Evolutionary conservation across 2,797 vertebrate species (phyloP).

Genomic region (Pipistrellus pipistrellus): DNA sequence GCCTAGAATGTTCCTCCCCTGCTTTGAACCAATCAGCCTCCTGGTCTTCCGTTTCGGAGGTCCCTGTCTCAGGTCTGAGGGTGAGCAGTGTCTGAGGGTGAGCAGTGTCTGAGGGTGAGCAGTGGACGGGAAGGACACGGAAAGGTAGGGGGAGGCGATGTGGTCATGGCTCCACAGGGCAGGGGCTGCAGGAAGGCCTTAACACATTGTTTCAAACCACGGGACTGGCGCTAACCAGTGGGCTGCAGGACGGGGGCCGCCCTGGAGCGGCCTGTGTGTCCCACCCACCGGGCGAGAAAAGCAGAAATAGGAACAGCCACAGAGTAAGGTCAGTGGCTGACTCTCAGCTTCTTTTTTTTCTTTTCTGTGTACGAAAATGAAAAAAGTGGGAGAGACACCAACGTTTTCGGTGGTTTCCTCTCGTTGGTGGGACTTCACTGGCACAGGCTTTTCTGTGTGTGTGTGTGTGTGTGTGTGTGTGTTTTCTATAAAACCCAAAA

Average conservation of each 20-base stretch:
- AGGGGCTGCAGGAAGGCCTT: no score
- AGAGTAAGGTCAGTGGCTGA: no score
- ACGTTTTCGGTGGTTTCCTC: not conserved
- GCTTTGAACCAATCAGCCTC: no score
- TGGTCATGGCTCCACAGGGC: not conserved
- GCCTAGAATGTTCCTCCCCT: not conserved
- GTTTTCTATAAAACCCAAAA: not conserved
- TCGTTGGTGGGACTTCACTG: not conserved
- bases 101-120: no score
- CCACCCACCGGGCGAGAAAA: no score
- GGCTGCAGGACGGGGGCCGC: fast-evolving
- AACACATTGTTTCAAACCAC: no score
- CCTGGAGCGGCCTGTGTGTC: fast-evolving
- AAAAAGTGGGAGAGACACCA: not conserved
- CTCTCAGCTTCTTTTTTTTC: not conserved
- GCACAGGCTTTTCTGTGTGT: not conserved
- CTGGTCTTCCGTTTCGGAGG: not conserved
- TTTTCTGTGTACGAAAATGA: not conserved
- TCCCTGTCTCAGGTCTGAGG: no score
- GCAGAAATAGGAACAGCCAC: not conserved
- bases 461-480: no score
- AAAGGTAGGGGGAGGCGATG: not conserved
- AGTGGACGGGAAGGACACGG: no score
- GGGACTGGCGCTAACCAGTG: no score
- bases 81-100: no score